These are phyloP conservation scores for Clupea harengus DNA, from an alignment of 2,113 vertebrate genomes.

Conservation along the genomic window DNA sequence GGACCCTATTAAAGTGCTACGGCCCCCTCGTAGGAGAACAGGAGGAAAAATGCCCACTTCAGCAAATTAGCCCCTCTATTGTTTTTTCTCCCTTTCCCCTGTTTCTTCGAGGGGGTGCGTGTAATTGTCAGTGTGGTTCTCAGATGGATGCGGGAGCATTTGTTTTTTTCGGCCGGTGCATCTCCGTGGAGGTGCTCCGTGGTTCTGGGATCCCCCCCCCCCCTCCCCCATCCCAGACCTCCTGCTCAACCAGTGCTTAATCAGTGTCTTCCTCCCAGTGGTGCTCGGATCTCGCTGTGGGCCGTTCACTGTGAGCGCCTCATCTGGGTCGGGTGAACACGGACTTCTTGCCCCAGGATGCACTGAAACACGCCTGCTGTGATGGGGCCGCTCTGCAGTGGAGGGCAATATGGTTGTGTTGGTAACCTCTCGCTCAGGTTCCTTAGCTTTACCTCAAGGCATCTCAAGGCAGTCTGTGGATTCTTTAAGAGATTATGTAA, in stretches of 20 bases:
- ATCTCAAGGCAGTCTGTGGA: no score
- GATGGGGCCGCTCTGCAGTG: background rate
- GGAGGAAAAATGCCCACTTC: constrained; percentile 55
- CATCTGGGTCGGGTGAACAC: background rate
- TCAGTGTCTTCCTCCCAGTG: background rate
- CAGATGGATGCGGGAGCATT: background rate
- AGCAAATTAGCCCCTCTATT: constrained; percentile 63
- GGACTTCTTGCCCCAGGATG: background rate
- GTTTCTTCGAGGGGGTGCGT: background rate
- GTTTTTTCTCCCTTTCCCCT: constrained; percentile 37
- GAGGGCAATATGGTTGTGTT: no score
- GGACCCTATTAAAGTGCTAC: constrained; percentile 33
- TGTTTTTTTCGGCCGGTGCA: background rate
- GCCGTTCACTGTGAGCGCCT: background rate
- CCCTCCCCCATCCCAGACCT: background rate
- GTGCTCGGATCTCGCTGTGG: background rate
- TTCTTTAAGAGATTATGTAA: no score
- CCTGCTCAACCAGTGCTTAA: background rate
- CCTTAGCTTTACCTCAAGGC: no score
- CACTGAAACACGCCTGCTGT: no score
- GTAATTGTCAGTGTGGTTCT: constrained; percentile 30
- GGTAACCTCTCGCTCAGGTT: no score
- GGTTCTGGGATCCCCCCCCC: background rate
- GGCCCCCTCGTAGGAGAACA: constrained; percentile 34
- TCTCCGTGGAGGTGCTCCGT: background rate